These are phyloP conservation scores for Lepus europaeus DNA, from an alignment of 2,113 vertebrate genomes.

Conservation along the genomic window DNA sequence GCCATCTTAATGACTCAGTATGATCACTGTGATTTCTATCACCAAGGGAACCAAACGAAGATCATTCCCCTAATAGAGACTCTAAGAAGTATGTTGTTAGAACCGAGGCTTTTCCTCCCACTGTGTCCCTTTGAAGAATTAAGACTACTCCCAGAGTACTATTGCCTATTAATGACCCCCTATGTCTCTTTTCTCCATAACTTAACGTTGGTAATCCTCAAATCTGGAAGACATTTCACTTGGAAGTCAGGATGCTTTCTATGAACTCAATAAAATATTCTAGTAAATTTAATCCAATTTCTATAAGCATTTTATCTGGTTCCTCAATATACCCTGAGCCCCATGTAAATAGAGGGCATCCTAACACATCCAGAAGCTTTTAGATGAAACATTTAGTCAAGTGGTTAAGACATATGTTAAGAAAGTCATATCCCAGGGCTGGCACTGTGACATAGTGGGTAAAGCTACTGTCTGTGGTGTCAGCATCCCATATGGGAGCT, in stretches of 20 bases:
- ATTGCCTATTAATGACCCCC: not conserved
- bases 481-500: too few relatives aligned
- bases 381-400: too few relatives aligned
- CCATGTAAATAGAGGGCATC: conserved; percentile 10
- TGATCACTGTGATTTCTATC: conserved; percentile 42
- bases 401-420: too few relatives aligned
- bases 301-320: not conserved
- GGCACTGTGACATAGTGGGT: too few relatives aligned
- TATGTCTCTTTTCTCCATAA: not conserved
- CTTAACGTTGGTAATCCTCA: not conserved
- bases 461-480: too few relatives aligned
- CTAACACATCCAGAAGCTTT: not conserved
- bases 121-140: conserved; percentile 35
- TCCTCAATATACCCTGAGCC: not conserved
- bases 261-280: not conserved
- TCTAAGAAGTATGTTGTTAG: conserved; percentile 21
- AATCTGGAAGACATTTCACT: not conserved
- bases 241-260: conserved; percentile 13
- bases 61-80: not conserved
- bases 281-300: conserved; percentile 20
- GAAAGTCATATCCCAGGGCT: not conserved
- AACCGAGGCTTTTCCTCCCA: conserved; percentile 17
- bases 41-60: not conserved
- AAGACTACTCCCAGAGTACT: not conserved
- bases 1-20: conserved; percentile 11